Evolutionary conservation across 1,140 invertebrate species (phyloP), one percentile per base, ranked within the genome.

Genomic region (Drosophila eugracilis): DNA sequence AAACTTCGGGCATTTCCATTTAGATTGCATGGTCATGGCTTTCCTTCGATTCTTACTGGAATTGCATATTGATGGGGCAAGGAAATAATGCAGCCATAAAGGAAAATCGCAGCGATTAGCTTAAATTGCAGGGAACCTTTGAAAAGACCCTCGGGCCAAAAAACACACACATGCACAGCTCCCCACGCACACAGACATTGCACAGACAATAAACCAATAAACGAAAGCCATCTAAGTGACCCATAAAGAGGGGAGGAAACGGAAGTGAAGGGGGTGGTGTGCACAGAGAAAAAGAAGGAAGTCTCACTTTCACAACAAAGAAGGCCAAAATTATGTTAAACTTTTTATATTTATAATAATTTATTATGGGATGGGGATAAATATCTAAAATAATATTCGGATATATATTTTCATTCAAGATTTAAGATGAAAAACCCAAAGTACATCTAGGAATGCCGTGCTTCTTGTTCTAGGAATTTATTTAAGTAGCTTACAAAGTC

Each of bases 141-240:
- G 48, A 66, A 78, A 53, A 54, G 58, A 70, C 75, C 78, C 67
- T 67, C 65, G 17, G 55, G 66, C 47, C 47, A 60, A 49, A 49
- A 30, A 10, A 48, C 47, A 48, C 17, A 70, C n/a, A 42, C 10
- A 47, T 21, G 15, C 32, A 50, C 6, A 50, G 5, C 5, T 28
- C 5, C 34, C 22, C 30, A 39, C 52, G 17, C 45, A 54, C 41
- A 54, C 24, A 66, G 32, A 57, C 50, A 77, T 73, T 69, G 71
- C 66, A 73, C 81, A 85, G 60, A 85, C 80, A 85, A 86, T 86
- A 85, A 86, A 81, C 74, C 78, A 88, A 86, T 88, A 81, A 86
- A 78, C 60, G 83, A 65, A 78, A 75, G 65, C 62, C 66, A 78
- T 78, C 54, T 49, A 45, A 59, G 55, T 70, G 55, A 63, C 52